Conservation (phyloP, 2,888 invertebrate genomes). For the Epinotia ramella region DNA sequence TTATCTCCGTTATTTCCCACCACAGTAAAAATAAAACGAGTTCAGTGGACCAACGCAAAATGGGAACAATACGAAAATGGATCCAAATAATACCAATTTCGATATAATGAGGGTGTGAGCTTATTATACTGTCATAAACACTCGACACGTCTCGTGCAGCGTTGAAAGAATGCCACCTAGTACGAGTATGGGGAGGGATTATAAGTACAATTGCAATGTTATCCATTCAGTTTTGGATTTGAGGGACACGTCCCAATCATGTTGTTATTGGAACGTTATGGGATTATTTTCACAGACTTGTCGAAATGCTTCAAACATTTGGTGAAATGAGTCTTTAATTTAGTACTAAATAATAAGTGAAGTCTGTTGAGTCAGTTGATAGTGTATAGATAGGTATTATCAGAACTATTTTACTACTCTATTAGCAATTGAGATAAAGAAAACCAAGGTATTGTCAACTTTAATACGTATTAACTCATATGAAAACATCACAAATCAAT, state of each 20-base stretch:
- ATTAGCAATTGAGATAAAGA: no score
- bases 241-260: slow-evolving; percentile 28
- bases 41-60: slow-evolving; percentile 34
- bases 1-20: background rate
- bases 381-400: no score
- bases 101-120: slow-evolving; percentile 72
- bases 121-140: slow-evolving; percentile 81
- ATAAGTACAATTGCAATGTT: slow-evolving; percentile 58
- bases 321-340: background rate
- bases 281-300: slow-evolving; percentile 30
- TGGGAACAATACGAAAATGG: slow-evolving; percentile 59
- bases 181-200: slow-evolving; percentile 46
- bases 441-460: no score
- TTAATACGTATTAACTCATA: no score
- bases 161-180: slow-evolving; percentile 51
- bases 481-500: no score
- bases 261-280: slow-evolving; percentile 23
- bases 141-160: slow-evolving; percentile 66
- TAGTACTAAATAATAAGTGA: no score
- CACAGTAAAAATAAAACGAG: slow-evolving; percentile 13
- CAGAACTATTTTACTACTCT: no score
- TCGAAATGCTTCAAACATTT: background rate
- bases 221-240: slow-evolving; percentile 51
- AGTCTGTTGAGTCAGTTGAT: no score
- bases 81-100: slow-evolving; percentile 71